Percentiles rank a stretch among this genome's conserved stretches.
These are phyloP conservation scores for Gambusia holbrooki DNA, from an alignment of 2,113 vertebrate species.

Conservation along the genomic window DNA sequence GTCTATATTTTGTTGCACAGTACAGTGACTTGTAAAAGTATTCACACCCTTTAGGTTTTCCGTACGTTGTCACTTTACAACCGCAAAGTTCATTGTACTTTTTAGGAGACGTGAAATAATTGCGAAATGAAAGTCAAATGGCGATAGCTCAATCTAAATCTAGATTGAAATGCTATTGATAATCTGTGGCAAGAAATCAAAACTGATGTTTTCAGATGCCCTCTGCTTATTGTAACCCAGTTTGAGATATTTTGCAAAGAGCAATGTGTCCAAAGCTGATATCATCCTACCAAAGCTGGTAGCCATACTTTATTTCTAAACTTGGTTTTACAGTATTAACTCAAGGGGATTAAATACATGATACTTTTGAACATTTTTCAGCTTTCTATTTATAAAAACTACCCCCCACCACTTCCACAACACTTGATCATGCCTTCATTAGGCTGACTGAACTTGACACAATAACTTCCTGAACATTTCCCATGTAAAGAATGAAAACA, in stretches of 20 bases:
- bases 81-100: not conserved
- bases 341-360: not conserved
- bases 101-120: not conserved
- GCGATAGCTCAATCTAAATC: too few relatives aligned
- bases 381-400: not conserved
- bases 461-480: conserved; percentile 38
- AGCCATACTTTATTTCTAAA: not conserved
- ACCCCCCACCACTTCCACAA: conserved; percentile 34
- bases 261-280: too few relatives aligned
- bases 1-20: too few relatives aligned
- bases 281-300: too few relatives aligned
- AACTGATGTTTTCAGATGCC: too few relatives aligned
- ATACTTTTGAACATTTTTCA: not conserved
- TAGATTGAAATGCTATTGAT: too few relatives aligned
- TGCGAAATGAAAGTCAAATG: too few relatives aligned
- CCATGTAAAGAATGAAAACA: conserved; percentile 40
- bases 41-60: not conserved
- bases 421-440: conserved; percentile 47
- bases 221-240: too few relatives aligned
- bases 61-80: not conserved
- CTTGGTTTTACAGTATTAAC: not conserved
- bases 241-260: too few relatives aligned
- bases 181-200: too few relatives aligned
- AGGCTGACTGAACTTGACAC: conserved; percentile 49
- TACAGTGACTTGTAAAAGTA: too few relatives aligned